Evolutionary conservation across 2,113 vertebrate species (phyloP), one percentile per base, ranked within the genome.

Genomic region (Paedocypris sp.): DNA sequence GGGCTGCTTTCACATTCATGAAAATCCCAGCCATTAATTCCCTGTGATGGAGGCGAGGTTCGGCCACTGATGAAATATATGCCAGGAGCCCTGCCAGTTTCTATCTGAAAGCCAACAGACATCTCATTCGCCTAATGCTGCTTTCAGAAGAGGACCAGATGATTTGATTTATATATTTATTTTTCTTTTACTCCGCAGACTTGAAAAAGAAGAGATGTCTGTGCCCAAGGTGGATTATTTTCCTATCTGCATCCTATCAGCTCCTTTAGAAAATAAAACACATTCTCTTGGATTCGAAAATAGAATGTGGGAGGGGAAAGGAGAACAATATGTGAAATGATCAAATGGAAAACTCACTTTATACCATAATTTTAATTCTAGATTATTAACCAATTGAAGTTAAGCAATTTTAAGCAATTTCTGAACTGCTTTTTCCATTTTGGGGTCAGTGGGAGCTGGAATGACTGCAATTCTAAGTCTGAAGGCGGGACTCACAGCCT

Each of bases 1-100:
- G n/a, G 62, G 79, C 82, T 82, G 75, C 73, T 85, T 85, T 79
- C 75, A 80, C 78, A 85, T 85, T 85, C 85, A 86, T 85, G 85
- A 80, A 68, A 83, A 84, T 72, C 48, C 75, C 50, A 16, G 59
- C 68, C 74, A 80, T 83, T 83, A 81, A 79, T 82, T 82, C 77
- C 57, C 60, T 49, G 64, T 69, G 82, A 78, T 59, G 50, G 72
- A 76, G 67, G 75, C 70, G 71, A 69, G 80, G 75, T 74, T 76
- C 73, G 66, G 68, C 23, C 26, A 66, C 80, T 79, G 83, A 82
- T 84, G 78, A 79, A 83, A 84, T 80, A 73, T 80, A 66, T 46
- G 77, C 73, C 76, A 75, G 75, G 67, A 68, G 67, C 71, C 51
- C 71, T 74, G 50, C 74, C 75, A 80, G 76, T 81, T 80, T 80